Evolutionary conservation across 2,888 invertebrate genomes (phyloP).

Genomic region (Trachelus iudaicus): DNA sequence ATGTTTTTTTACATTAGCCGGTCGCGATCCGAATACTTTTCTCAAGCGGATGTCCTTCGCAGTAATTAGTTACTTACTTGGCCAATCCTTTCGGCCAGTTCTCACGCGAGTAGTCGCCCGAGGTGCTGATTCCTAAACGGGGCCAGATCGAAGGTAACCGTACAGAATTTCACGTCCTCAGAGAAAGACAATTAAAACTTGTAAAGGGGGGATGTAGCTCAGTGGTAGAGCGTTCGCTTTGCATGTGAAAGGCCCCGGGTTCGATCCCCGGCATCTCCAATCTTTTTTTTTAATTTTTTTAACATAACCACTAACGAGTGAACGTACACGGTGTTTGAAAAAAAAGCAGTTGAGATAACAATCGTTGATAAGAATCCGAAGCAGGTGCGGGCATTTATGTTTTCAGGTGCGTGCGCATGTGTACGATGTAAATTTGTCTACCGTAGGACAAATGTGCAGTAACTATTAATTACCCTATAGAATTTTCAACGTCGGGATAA

Average conservation of each 20-base stretch:
- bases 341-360: background rate
- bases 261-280: constrained; percentile 96
- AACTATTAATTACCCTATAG: background rate
- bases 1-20: background rate
- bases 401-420: background rate
- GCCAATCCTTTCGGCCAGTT: background rate
- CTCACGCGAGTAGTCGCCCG: background rate
- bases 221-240: constrained; percentile 97
- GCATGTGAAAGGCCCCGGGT: constrained; percentile 98
- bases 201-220: constrained; percentile 81
- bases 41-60: background rate
- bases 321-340: background rate
- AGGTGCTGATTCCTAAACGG: background rate
- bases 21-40: background rate
- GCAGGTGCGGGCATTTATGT: background rate
- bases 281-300: constrained; percentile 21
- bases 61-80: background rate
- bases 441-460: background rate
- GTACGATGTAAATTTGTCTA: background rate
- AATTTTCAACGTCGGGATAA: background rate
- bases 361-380: background rate
- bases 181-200: background rate
- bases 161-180: background rate
- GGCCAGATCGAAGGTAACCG: background rate
- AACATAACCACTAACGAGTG: background rate